These are phyloP conservation scores for Rhagophthalmus giganteus DNA, from an alignment of 2,888 invertebrate species.

Conservation along the genomic window DNA sequence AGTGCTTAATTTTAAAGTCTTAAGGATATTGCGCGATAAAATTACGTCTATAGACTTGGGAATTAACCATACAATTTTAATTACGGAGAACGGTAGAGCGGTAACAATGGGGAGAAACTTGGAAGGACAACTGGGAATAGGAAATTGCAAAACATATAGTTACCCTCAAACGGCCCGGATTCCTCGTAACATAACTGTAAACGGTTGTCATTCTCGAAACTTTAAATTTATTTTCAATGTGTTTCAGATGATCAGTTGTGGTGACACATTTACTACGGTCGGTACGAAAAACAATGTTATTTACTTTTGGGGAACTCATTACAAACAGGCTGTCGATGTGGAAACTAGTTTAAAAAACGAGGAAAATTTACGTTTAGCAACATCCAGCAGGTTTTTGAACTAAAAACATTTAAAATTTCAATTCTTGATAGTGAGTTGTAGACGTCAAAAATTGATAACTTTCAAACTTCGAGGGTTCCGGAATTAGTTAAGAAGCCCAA, in stretches of 20 bases:
- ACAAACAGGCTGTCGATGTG: conserved; percentile 38
- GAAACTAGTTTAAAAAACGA: neutral
- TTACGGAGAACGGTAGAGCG: conserved; percentile 66
- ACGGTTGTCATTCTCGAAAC: neutral
- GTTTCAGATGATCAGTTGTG: conserved; percentile 65
- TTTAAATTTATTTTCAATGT: no score
- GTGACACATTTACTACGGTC: conserved; percentile 67
- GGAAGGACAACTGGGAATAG: conserved; percentile 65
- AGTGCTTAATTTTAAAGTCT: conserved; percentile 36
- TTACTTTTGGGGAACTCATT: conserved; percentile 69
- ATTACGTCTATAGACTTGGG: conserved; percentile 65
- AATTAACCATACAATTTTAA: conserved; percentile 62
- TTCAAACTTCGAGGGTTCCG: neutral
- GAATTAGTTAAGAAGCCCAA: conserved; percentile 54
- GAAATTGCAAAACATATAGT: conserved; percentile 23
- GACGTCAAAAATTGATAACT: no score
- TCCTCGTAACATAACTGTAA: conserved; percentile 41
- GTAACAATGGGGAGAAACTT: conserved; percentile 67
- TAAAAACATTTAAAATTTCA: no score
- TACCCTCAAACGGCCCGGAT: conserved; percentile 29
- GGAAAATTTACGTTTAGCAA: no score
- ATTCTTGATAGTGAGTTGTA: no score
- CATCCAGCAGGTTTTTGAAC: no score
- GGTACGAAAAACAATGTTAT: conserved; percentile 67
- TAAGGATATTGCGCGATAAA: conserved; percentile 59